Evolutionary conservation across 2,797 vertebrate species (phyloP), one percentile per base, ranked within the genome.

Genomic region (Heliangelus exortis): DNA sequence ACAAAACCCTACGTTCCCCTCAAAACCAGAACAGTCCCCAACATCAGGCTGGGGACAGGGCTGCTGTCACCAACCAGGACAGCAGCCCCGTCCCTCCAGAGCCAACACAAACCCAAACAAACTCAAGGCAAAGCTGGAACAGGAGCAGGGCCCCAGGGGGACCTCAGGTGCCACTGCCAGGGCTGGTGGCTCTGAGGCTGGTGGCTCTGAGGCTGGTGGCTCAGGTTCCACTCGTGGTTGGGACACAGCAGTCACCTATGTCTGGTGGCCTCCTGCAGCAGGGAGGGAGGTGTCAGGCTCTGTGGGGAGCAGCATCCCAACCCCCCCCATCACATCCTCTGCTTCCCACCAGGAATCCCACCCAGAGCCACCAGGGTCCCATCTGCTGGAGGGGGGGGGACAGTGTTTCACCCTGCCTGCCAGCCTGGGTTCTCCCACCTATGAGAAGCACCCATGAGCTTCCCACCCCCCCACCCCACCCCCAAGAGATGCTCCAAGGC

Each of bases 161-260:
- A 72, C 39, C 85, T 69, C 0, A 0, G 18, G 10, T 1, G 1
- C 36, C 0, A 1, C 63, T 79, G 67, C 43, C 3, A 25, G 1
- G 0, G 77, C 47, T 2, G 1, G 65, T 4, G 4, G 26, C 50
- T 16, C n/a, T 2, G 0, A 6, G 15, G 29, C 34, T 1, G 15
- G 29, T 0, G 4, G 26, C 50, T 16, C n/a, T 2, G 0, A 6
- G 15, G 29, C 34, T 1, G 15, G 29, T 0, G 3, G 63, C 59
- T 88, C 39, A 6, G 63, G 31, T 47, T 79, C 76, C 8, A 2
- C 15, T 36, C 1, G 0, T 12, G 34, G 58, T 3, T 25, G 3
- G 0, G 8, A 59, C n/a, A 65, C 12, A 50, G 17, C 0, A 0
- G 10, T 26, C 10, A 43, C 51, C 62, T 84, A 92, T 0, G 3